Base-by-base conservation (phyloP, 2,797 vertebrate species). In the Crenuchus spilurus region DNA sequence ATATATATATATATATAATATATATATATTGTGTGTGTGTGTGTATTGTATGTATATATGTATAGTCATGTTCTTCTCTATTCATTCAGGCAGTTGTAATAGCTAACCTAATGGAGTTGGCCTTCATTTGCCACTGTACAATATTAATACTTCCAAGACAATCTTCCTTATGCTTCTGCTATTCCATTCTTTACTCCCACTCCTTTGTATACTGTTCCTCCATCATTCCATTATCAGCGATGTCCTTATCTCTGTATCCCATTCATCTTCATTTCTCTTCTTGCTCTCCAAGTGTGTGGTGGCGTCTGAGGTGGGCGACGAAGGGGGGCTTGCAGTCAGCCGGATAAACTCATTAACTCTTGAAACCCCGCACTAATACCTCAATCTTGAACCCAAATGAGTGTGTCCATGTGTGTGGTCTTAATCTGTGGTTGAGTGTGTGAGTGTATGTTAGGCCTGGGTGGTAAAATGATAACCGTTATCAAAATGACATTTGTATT, bases 261-360 rank as follows among this genome's bases (percentile, higher is more conserved):
- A 20, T 58, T 37, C 33, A 41, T 41, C 37, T 61, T 26, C 13
- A 24, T 41, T 26, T 41, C 20, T 24, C 37, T 24, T n/a, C 58
- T 9, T 8, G 14, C 55, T 37, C 31, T 22, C 35, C 33, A 20
- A 35, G 18, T 10, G 33, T 4, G 9, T 10, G n/a, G 31, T 51
- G 31, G n/a, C n/a, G 33, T 37, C 9, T 33, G 16, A 57, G 52
- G 20, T 4, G 14, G 41, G 41, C 16, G 18, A 20, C 3, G n/a
- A 8, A 48, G 54, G 14, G 54, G 55, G 9, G 55, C 16, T 18
- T 61, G 20, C 58, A 61, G 10, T 41, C 58, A 61, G 14, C 20
- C 13, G 20, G 22, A 61, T 62, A 41, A 62, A 62, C 60, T 42
- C 60, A 62, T 62, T 62, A 42, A 62, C 35, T 41, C 60, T 13